phyloP scores from a whole-genome alignment of 2,888 invertebrate genomes.

The Ceramica pisi region DNA sequence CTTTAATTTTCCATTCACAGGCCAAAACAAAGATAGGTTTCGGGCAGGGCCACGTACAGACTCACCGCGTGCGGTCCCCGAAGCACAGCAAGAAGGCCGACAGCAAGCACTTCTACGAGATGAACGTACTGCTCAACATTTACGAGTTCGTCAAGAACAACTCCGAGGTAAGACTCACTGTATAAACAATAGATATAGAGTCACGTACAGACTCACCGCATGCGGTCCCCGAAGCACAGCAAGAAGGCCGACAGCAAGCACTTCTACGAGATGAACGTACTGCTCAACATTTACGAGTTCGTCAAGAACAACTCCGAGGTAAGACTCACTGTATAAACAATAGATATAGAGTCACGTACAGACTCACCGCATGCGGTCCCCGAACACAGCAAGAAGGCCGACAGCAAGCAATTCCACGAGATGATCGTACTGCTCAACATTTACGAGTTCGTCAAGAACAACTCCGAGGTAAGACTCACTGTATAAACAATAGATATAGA shows the following conservation, averaged over 20 bases:
- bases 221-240: too few relatives aligned
- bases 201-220: too few relatives aligned
- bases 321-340: too few relatives aligned
- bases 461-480: constrained; percentile 55
- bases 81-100: constrained; percentile 25
- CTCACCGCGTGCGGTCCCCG: background rate
- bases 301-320: too few relatives aligned
- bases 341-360: too few relatives aligned
- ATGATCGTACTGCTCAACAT: constrained; percentile 72
- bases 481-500: constrained; percentile 4
- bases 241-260: too few relatives aligned
- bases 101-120: constrained; percentile 61
- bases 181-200: too few relatives aligned
- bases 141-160: constrained; percentile 79
- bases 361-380: background rate
- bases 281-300: too few relatives aligned
- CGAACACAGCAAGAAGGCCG: constrained; percentile 24
- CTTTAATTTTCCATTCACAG: constrained; percentile 56
- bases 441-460: constrained; percentile 78
- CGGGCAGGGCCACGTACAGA: constrained; percentile 55
- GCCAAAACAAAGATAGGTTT: constrained; percentile 66
- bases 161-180: constrained; percentile 48
- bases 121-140: constrained; percentile 71
- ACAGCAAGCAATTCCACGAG: constrained; percentile 59
- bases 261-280: too few relatives aligned